These are phyloP conservation scores for Ennomos erosarius DNA, from an alignment of 2,888 invertebrate species.

Conservation along the genomic window DNA sequence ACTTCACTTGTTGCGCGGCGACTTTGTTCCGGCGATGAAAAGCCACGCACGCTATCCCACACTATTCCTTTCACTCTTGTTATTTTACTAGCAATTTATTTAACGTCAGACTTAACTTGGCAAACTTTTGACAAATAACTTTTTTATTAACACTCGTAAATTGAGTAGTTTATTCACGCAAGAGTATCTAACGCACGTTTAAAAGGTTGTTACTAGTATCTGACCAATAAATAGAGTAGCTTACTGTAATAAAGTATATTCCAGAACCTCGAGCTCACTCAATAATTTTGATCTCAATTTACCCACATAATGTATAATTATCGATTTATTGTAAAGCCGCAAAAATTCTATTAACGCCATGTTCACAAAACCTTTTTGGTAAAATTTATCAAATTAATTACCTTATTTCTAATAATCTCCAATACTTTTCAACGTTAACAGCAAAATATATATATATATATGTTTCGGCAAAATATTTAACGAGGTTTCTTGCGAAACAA, in stretches of 20 bases:
- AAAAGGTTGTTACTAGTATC: too few relatives aligned
- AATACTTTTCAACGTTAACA: conserved; percentile 27
- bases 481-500: conserved; percentile 47
- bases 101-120: conserved; percentile 29
- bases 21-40: conserved; percentile 77
- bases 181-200: too few relatives aligned
- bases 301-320: too few relatives aligned
- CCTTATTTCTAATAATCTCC: conserved; percentile 38
- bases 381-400: conserved; percentile 27
- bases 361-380: conserved; percentile 1
- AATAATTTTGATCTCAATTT: too few relatives aligned
- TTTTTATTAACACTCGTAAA: not conserved
- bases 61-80: conserved; percentile 64
- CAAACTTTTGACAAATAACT: conserved; percentile 9
- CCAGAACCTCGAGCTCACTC: too few relatives aligned
- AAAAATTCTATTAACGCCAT: not conserved
- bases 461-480: conserved; percentile 35
- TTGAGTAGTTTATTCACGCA: too few relatives aligned
- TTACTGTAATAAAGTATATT: too few relatives aligned
- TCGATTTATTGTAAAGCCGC: too few relatives aligned
- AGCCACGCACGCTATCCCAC: conserved; percentile 78
- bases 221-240: too few relatives aligned
- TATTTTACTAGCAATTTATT: conserved; percentile 68
- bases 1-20: conserved; percentile 80
- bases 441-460: too few relatives aligned